Conservation (phyloP, 1,140 invertebrate species). For the Sesamia nonagrioides region DNA sequence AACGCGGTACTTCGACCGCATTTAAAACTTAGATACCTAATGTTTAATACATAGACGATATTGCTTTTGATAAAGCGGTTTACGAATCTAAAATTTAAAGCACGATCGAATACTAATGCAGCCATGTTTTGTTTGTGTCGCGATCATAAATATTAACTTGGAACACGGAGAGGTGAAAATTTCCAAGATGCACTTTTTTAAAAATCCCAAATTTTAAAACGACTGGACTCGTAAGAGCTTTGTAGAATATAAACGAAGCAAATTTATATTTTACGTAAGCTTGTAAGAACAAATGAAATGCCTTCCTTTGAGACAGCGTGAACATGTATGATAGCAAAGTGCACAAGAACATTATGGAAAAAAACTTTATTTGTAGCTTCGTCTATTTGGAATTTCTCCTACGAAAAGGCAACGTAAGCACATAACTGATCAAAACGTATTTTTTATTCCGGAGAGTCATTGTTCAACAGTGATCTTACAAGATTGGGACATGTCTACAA, state of each 20-base stretch:
- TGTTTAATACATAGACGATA: constrained; percentile 86
- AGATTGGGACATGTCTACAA: constrained; percentile 70
- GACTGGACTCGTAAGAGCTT: constrained; percentile 7
- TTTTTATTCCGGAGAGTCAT: constrained; percentile 73
- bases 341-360: background rate
- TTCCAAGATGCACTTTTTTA: constrained; percentile 52
- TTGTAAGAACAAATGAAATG: constrained; percentile 26
- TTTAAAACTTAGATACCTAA: constrained; percentile 82
- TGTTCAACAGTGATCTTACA: constrained; percentile 77
- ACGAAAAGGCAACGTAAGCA: background rate
- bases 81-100: constrained; percentile 86
- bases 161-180: constrained; percentile 66
- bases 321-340: constrained; percentile 7
- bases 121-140: constrained; percentile 74
- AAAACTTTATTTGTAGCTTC: background rate
- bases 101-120: constrained; percentile 83
- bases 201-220: constrained; percentile 31
- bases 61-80: constrained; percentile 86
- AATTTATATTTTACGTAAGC: constrained; percentile 5
- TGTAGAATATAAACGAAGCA: constrained; percentile 17
- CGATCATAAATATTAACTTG: constrained; percentile 78
- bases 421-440: constrained; percentile 72
- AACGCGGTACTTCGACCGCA: constrained; percentile 72
- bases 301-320: background rate
- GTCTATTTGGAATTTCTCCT: background rate